Base-by-base conservation (phyloP, 2,797 vertebrate genomes). In the Halcyon chelicuti region DNA sequence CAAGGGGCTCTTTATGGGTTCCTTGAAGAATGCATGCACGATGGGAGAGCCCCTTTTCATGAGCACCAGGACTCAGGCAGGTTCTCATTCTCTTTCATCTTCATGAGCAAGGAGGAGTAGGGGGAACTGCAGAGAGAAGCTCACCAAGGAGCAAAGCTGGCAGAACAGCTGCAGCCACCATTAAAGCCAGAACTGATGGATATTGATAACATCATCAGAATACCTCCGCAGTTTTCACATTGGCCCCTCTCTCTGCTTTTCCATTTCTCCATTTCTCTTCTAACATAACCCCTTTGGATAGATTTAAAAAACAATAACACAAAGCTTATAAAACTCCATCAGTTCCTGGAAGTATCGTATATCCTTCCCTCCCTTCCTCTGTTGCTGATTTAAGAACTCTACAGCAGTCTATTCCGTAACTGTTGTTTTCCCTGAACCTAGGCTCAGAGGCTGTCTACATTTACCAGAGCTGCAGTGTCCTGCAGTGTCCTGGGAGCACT, bases 21-120 rank as follows among this genome's bases (percentile, higher is more conserved):
- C 8, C 77, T 82, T 42, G 35, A 40, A 63, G 44, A 86, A 11
- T 17, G 2, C 5, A 9, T 11, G 39, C 3, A 31, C 19, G 21
- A 3, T 1, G 0, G 33, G 15, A 77, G 28, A 91, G 4, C 6
- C 2, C 5, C 11, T 7, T 49, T 85, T 86, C 7, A 5, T 9
- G 62, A 49, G 62, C 5, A 14, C 15, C 1, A 0, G 44, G 31
- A 80, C 39, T n/a, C 14, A 14, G 0, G 0, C 22, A 25, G 22
- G 10, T 33, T 13, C 5, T 35, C 28, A 51, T 60, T 52, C 60
- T 57, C 49, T 29, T 44, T 51, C 66, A 88, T 2, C 4, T 7
- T 23, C n/a, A 55, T 3, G 8, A 79, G n/a, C 5, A 9, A 0
- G 0, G 26, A 71, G 10, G 13, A 13, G 6, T 12, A 5, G 6